Conservation (phyloP, 2,797 vertebrate species). For the Mormyrus hasselquistii region DNA sequence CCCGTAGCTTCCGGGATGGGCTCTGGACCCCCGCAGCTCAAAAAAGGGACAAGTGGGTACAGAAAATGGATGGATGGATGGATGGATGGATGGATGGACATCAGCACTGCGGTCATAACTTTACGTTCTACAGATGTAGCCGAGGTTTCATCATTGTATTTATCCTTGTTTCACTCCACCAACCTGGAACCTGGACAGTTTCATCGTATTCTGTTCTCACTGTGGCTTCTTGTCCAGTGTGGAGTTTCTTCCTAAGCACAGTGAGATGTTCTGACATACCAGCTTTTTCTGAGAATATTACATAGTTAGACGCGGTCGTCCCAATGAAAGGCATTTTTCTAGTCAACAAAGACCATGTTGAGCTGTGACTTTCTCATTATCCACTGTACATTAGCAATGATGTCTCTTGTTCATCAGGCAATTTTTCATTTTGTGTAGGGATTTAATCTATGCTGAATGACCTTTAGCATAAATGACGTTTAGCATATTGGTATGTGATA, state of each 20-base stretch:
- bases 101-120: neutral
- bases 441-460: neutral
- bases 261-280: neutral
- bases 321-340: neutral
- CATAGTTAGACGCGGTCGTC: neutral
- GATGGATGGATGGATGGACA: neutral
- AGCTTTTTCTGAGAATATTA: neutral
- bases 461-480: neutral
- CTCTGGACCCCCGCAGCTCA: neutral
- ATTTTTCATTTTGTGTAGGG: neutral
- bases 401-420: neutral
- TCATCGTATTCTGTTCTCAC: neutral
- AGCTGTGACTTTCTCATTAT: neutral
- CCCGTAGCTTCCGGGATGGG: neutral
- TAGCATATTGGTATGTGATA: neutral
- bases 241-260: neutral
- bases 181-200: neutral
- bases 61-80: neutral
- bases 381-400: neutral
- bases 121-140: neutral
- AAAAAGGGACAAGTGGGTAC: neutral
- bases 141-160: neutral
- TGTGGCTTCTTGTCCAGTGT: neutral
- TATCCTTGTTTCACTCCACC: neutral
- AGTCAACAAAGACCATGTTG: neutral